These are phyloP conservation scores for Cladopsammia gracilis DNA, from an alignment of 64 coral and sea anemone species.

Conservation along the genomic window DNA sequence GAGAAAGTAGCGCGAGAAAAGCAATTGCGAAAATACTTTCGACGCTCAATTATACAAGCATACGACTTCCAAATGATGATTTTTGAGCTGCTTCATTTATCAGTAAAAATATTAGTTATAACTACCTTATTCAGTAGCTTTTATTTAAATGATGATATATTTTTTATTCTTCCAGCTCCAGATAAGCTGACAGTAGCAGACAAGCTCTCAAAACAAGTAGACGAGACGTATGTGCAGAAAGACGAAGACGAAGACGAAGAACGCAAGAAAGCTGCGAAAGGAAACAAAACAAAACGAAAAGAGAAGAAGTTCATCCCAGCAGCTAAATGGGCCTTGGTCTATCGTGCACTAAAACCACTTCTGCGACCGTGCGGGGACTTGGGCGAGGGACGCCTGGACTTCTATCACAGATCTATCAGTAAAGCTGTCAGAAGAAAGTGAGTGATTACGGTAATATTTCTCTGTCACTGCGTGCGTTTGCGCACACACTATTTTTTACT, in stretches of 20 bases:
- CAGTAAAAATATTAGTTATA: too few relatives aligned
- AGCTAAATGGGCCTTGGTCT: conserved; percentile 98
- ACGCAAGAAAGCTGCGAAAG: conserved; percentile 33
- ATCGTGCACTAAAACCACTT: conserved; percentile 94
- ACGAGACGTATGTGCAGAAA: conserved; percentile 87
- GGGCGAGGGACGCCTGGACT: conserved; percentile 96
- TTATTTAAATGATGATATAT: not conserved
- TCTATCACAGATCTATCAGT: conserved; percentile 99
- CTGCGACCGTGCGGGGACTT: conserved; percentile 98
- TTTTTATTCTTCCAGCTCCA: conserved; percentile 11
- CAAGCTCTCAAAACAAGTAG: conserved; percentile 90
- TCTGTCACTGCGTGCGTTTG: too few relatives aligned
- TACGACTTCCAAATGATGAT: too few relatives aligned
- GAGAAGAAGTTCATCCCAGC: conserved; percentile 90
- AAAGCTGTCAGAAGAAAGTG: conserved; percentile 98
- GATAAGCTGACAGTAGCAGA: conserved; percentile 62
- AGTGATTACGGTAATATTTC: not conserved
- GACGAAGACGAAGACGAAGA: conserved; percentile 28
- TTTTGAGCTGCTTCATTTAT: too few relatives aligned
- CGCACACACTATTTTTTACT: too few relatives aligned
- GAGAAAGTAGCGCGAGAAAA: too few relatives aligned
- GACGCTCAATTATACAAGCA: too few relatives aligned
- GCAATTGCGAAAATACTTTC: too few relatives aligned
- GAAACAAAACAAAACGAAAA: conserved; percentile 35
- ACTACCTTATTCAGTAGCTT: too few relatives aligned